These are phyloP conservation scores for Drosophila navojoa DNA, from an alignment of 1,140 invertebrate genomes.

Conservation along the genomic window DNA sequence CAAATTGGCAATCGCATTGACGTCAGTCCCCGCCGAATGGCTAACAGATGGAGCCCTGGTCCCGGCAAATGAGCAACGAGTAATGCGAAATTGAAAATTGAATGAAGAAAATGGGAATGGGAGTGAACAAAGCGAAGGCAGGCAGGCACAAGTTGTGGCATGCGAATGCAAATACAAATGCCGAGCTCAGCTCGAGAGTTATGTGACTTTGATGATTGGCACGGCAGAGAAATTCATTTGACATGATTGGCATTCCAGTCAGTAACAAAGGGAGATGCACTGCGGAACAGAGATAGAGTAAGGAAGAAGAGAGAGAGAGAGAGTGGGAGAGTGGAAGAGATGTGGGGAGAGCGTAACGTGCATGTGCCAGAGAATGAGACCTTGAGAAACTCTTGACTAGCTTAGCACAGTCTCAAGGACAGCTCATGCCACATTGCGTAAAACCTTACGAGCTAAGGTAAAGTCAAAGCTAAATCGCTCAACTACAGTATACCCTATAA, in stretches of 20 bases:
- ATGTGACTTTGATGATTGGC: conserved; percentile 12
- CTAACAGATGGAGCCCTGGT: neutral
- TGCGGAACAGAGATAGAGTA: neutral
- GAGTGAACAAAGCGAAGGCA: conserved; percentile 4
- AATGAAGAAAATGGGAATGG: neutral
- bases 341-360: neutral
- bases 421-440: neutral
- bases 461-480: neutral
- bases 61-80: neutral
- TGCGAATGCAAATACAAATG: conserved; percentile 34
- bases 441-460: neutral
- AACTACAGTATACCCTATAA: neutral
- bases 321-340: no score
- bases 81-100: conserved; percentile 15
- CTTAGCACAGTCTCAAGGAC: conserved; percentile 35
- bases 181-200: conserved; percentile 3
- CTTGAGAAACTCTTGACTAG: conserved; percentile 26
- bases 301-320: no score
- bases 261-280: neutral
- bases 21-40: conserved; percentile 20
- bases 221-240: conserved; percentile 38
- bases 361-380: conserved; percentile 4
- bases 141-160: conserved; percentile 26
- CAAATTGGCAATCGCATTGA: conserved; percentile 43
- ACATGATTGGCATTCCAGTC: conserved; percentile 32